Percentiles rank a stretch among this genome's conserved stretches.
These are phyloP conservation scores for Troides aeacus DNA, from an alignment of 2,888 invertebrate genomes.

Conservation along the genomic window DNA sequence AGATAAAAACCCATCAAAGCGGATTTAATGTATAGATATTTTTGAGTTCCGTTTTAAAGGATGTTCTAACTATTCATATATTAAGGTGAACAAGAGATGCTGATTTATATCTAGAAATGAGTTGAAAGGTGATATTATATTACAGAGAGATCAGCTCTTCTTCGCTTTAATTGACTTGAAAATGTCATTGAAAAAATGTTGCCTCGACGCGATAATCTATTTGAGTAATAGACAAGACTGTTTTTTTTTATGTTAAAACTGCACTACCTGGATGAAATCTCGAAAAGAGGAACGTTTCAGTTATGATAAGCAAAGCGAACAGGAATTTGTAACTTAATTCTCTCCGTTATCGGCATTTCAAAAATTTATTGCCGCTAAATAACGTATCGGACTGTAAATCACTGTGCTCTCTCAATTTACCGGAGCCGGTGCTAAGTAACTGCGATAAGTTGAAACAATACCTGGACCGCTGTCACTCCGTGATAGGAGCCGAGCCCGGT, in stretches of 20 bases:
- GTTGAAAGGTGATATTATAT: too few species aligned
- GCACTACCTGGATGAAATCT: not conserved
- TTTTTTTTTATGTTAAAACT: not conserved
- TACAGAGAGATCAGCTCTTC: too few species aligned
- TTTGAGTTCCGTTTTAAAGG: too few species aligned
- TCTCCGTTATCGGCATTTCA: slow-evolving; percentile 28
- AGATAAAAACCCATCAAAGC: too few species aligned
- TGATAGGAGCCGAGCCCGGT: slow-evolving; percentile 34
- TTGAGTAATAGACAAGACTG: too few species aligned
- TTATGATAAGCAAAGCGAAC: slow-evolving; percentile 17
- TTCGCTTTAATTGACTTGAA: too few species aligned
- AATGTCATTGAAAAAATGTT: too few species aligned
- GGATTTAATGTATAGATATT: too few species aligned
- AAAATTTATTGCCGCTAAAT: slow-evolving; percentile 35
- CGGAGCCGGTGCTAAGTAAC: slow-evolving; percentile 35
- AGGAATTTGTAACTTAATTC: slow-evolving; percentile 38
- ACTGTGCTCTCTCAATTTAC: slow-evolving; percentile 37
- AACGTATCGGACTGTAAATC: slow-evolving; percentile 40
- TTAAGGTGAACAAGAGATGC: too few species aligned
- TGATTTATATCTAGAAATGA: too few species aligned
- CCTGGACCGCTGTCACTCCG: slow-evolving; percentile 37
- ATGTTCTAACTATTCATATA: too few species aligned
- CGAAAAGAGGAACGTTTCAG: slow-evolving; percentile 9
- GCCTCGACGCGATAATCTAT: too few species aligned
- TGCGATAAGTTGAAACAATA: slow-evolving; percentile 44